phyloP scores from a whole-genome alignment of 2,888 invertebrate species.

The Drosophila anomelani region DNA sequence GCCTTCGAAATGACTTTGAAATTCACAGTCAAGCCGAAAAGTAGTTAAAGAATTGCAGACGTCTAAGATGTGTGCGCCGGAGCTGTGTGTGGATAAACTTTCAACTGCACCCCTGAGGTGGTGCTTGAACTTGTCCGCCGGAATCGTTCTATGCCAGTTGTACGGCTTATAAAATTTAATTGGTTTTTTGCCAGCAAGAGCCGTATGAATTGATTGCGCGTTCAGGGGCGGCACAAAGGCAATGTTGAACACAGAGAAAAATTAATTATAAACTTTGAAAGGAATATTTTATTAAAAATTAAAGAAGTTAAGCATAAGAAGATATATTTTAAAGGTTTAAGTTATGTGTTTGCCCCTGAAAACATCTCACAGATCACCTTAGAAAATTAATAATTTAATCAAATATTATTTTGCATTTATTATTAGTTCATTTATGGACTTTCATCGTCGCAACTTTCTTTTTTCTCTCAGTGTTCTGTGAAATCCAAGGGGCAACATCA shows the following conservation, averaged over 20 bases:
- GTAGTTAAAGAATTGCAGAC: conserved; percentile 62
- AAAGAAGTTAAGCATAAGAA: neutral
- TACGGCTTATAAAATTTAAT: conserved; percentile 78
- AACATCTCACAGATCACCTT: neutral
- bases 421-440: no score
- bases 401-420: no score
- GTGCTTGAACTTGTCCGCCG: conserved; percentile 60
- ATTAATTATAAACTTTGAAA: neutral
- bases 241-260: neutral
- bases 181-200: conserved; percentile 61
- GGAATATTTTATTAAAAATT: no score
- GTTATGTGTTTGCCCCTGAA: neutral
- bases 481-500: conserved; percentile 4
- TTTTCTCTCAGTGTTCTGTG: neutral
- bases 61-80: conserved; percentile 26
- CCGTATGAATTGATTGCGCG: conserved; percentile 46
- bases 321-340: neutral
- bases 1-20: conserved; percentile 57
- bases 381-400: neutral
- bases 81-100: conserved; percentile 55
- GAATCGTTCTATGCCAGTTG: conserved; percentile 45
- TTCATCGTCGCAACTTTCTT: no score
- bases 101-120: conserved; percentile 53
- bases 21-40: conserved; percentile 51
- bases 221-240: conserved; percentile 6